Base-by-base conservation (phyloP, 92 coral and sea anemone species). In the Palythoa grandiflora region DNA sequence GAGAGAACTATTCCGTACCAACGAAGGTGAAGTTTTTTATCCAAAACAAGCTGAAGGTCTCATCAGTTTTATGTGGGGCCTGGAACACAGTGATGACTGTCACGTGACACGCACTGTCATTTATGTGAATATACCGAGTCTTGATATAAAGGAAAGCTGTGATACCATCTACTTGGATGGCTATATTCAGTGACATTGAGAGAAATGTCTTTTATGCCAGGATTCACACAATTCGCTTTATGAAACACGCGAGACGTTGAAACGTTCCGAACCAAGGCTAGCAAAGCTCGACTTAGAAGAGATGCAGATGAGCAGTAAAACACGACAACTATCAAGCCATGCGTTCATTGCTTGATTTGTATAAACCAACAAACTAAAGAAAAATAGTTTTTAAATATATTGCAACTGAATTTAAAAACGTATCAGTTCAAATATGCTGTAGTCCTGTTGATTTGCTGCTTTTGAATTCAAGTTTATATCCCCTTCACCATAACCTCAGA, bases 1-100 rank as follows among this genome's bases (percentile, higher is more conserved):
- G 78, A 17, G 83, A 71, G 13, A 83, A 84, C 87, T 78, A 91
- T 66, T 63, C 51, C 28, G 74, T 84, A 51, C 98, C 98, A 44
- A 89, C 90, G 19, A 84, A 78, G 16, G 91, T 96, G 37, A 78
- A 83, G 66, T 84, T 55, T 14, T 83, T 87, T 65, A 36, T 78
- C n/a, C 59, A 81, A 21, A 81, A 81, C 28, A 66, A 68, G 40
- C 75, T 81, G 5, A 81, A 81, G 63, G 86, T 66, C 47, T 44
- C 59, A 1, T 81, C 75, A 44, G 76, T 81, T 20, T 21, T 74
- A 6, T 81, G 86, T 19, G 86, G 86, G 38, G 75, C 86, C 60
- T 81, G 86, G 86, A 81, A 81, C 75, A 81, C 86, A 47, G 11
- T 81, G 7, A 35, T 81, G 39, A 80, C 85, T 19, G 86, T 66